Base-by-base conservation (phyloP, 1,140 invertebrate genomes). In the Temnothorax longispinosus region DNA sequence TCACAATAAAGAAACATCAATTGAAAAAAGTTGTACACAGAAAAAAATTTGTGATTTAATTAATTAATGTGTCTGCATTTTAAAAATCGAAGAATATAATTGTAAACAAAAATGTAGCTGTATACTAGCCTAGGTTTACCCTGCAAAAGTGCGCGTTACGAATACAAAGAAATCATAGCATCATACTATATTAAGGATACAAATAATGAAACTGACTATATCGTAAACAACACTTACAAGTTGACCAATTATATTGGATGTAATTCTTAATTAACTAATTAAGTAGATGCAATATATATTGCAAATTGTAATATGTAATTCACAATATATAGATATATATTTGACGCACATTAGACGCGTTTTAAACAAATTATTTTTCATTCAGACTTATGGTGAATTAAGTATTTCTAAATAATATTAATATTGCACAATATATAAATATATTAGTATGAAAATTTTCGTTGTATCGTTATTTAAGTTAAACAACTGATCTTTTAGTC, bases 241-340 rank as follows among this genome's bases (percentile, higher is more conserved):
- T 47, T 21, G 13, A 15, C 10, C 35, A 56, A 81, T 81, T 4
- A 44, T 27, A 54, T 38, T 27, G 1, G 27, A 69, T 21, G 27
- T 58, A 5, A 35, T 84, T 21, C 8, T n/a, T 38, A 74, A 74
- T 27, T 74, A 64, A 74, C 3, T 84, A 64, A 84, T 41, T 84
- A 84, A 75, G 41, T 60, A 82, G 38, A 44, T 27, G 35, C 35
- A 56, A 74, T 41, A 71, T 78, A 74, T 41, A 71, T 78, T 18
- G 64, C 21, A 32, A 71, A 64, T 56, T 78, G 11, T 32, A 56
- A 67, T 35, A 65, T 27, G 10, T 27, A 50, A 27, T 32, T 15
- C 15, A 47, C 38, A 62, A 41, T 71, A 67, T 41, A 41, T 41
- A 41, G 3, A 41, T 6, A 41, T 41, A 41, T 11, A 50, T 27